Base-by-base conservation (phyloP, 1,140 invertebrate species). In the Drosophila bifasciata region DNA sequence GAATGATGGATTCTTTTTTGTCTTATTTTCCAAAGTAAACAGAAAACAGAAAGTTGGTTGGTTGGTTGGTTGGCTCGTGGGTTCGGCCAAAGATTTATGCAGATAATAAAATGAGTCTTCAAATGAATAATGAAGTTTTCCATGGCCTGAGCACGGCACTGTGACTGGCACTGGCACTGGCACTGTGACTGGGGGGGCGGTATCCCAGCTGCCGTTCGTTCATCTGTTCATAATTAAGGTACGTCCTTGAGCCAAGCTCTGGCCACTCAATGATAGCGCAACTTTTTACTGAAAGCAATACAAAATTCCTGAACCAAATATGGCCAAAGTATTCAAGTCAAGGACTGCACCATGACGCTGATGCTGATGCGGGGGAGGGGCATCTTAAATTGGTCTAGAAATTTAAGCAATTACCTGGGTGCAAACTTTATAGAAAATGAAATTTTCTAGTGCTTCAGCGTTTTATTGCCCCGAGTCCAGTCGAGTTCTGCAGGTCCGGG, bases 71-170 rank as follows among this genome's bases (percentile, higher is more conserved):
- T 63, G 66, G 49, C 11, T 44, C 51, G 57, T 60, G 67, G 73
- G 61, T 73, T 80, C 68, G 76, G 67, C 67, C 67, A 61, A 86
- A 80, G 80, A 85, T 80, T 85, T 85, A 85, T 86, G 83, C 81
- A 86, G 81, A 86, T 86, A 85, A 85, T 85, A 86, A 86, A 85
- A 85, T 86, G 81, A 85, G 73, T 80, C 81, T 80, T 85, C 76
- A 76, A 85, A 85, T 85, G 81, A 79, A 85, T 84, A 84, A 85
- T 84, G 76, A 84, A 84, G 80, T 85, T 85, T 73, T 57, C 56
- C 67, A 43, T 46, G 51, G 44, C 39, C 44, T 11, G 11, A 4
- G 32, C 32, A 13, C 32, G 32, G 11, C n/a, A 13, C 32, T 1
- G 9, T 1, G 11, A 36, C 32, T 36, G 3, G 0, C 0, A 36